Base-by-base conservation (phyloP, 2,797 vertebrate species). In the Erpetoichthys calabaricus region DNA sequence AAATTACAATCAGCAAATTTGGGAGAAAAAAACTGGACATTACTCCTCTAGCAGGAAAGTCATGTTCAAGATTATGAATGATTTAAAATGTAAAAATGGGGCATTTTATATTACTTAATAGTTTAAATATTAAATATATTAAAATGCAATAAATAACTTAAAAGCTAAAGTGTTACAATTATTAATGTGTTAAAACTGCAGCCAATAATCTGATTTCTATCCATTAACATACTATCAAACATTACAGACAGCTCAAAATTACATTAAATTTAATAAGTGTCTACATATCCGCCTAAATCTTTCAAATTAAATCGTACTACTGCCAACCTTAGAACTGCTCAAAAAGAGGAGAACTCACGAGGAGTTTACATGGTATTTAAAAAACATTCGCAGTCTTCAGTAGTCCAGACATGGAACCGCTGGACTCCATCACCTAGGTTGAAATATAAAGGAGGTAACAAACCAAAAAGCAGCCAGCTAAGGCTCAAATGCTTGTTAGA, bases 401-500 rank as follows among this genome's bases (percentile, higher is more conserved):
- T 47, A 59, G 53, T 53, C 52, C 58, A 59, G 51, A 55, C 58
- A 55, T 46, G 52, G 58, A 59, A 47, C 51, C 5, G 58, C 45
- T 59, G 41, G 52, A 59, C 52, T 10, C 58, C 52, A 44, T 59
- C 45, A 44, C 58, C 52, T 59, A 44, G 45, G 41, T 55, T 59
- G 44, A 59, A 55, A 59, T 55, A 55, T 59, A 59, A 55, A 55
- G 47, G 58, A 10, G 44, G 42, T 59, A 44, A 59, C 58, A 59
- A 59, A 47, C 10, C 57, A 59, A 46, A 59, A 59, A 47, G 55
- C 44, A 57, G 58, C 58, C 51, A 55, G 42, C 25, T 42, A 53
- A 5, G 47, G 52, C 58, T 59, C 9, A 8, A 43, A 49, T 49
- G 47, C 47, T n/a, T 49, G 47, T 49, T 49, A 49, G n/a, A 7